phyloP scores from a whole-genome alignment of 2,888 invertebrate genomes.

The Ophion ellenae region DNA sequence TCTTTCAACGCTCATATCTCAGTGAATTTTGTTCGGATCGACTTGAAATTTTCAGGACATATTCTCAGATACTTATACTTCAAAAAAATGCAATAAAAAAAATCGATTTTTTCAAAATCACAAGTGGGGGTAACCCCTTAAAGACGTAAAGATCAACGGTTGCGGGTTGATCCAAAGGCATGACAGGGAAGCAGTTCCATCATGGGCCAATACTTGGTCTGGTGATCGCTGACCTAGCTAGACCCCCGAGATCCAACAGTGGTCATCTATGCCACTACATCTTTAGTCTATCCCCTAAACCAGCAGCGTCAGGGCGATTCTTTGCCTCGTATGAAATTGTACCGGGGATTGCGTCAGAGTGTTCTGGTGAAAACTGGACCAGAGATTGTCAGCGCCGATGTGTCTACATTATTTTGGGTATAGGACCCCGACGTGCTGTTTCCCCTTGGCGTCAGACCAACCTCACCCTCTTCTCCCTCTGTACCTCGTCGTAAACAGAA shows the following conservation, averaged over 20 bases:
- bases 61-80: too few species aligned
- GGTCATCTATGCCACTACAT: neutral
- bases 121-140: too few species aligned
- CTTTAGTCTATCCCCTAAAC: neutral
- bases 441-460: slow-evolving; percentile 31
- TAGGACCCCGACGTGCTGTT: slow-evolving; percentile 18
- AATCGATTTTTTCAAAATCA: too few species aligned
- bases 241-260: neutral
- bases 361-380: slow-evolving; percentile 19
- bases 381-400: slow-evolving; percentile 8
- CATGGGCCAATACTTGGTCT: neutral
- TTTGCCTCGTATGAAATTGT: neutral
- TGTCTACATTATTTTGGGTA: neutral
- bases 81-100: too few species aligned
- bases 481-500: slow-evolving; percentile 31
- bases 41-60: too few species aligned
- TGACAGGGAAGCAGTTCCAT: too few species aligned
- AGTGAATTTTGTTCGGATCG: too few species aligned
- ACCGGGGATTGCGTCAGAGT: neutral
- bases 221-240: neutral
- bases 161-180: too few species aligned
- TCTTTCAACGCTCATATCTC: too few species aligned
- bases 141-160: too few species aligned
- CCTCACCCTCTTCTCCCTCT: neutral
- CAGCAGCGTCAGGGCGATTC: neutral